A percentile compares a stretch with the other conserved stretches of the same genome.
Evolutionary conservation across 2,888 invertebrate genomes (phyloP).

Genomic region (Onthophagus sagittarius): DNA sequence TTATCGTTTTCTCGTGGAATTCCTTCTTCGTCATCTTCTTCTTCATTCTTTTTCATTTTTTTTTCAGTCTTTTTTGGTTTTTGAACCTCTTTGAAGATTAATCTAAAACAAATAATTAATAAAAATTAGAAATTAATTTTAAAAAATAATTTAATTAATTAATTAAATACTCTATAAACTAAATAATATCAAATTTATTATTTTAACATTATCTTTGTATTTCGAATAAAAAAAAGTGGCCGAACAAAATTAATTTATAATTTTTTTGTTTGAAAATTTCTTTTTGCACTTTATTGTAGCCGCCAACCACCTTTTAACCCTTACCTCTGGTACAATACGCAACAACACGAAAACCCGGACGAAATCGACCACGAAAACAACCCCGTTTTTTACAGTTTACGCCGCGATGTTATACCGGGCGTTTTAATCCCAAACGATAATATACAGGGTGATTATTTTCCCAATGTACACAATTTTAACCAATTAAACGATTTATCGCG

Average conservation of each 20-base stretch:
- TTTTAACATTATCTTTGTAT: no score
- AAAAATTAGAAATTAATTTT: no score
- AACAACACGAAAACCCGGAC: constrained; percentile 24
- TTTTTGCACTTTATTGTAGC: constrained; percentile 42
- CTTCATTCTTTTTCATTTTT: no score
- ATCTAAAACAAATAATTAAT: no score
- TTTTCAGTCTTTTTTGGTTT: no score
- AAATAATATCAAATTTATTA: no score
- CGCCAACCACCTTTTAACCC: constrained; percentile 44
- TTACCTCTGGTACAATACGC: constrained; percentile 41
- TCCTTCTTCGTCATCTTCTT: constrained; percentile 43
- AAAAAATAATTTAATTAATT: background rate
- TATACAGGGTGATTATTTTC: no score
- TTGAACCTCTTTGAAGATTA: background rate
- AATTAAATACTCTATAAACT: no score
- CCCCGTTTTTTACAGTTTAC: constrained; percentile 16
- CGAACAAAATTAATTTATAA: background rate
- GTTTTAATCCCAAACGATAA: background rate
- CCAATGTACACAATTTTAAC: no score
- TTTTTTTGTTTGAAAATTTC: background rate
- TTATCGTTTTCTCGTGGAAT: constrained; percentile 34
- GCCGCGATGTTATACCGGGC: constrained; percentile 20
- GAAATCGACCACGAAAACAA: constrained; percentile 34
- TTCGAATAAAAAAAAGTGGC: no score
- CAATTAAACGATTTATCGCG: constrained; percentile 27